Evolutionary conservation across 2,797 vertebrate species (phyloP), one percentile per base, ranked within the genome.

Genomic region (Luscinia megarhynchos): DNA sequence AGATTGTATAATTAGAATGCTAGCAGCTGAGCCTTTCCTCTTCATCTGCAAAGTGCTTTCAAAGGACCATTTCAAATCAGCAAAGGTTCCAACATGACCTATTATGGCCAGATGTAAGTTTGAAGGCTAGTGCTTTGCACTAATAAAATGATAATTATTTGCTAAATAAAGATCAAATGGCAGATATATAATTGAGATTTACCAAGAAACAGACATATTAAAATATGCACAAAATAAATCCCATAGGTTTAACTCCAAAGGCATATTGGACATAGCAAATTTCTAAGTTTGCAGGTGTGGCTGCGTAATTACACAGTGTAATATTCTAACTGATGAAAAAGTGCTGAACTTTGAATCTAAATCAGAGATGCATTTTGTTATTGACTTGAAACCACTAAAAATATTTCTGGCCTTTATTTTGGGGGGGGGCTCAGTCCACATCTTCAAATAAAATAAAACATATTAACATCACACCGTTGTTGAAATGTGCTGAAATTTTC

Each of bases 1-100:
- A 58, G 17, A 22, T 2, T 84, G 8, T 58, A 14, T 66, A 67
- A 78, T 10, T 32, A 43, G 36, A 66, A 29, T 70, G 43, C 26
- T 73, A 59, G 21, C 82, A 85, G 48, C 68, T 87, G 55, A 95
- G 46, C 36, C n/a, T 77, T 74, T 85, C 59, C 40, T 85, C 34
- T 89, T 89, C 29, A 73, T 69, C 27, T 63, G 24, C 15, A 45
- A 91, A 85, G 32, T 48, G 36, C 36, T 77, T 93, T 83, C 36
- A 45, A 53, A 69, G 53, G 36, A 73, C 4, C 16, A 40, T 87
- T 91, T 84, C n/a, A 92, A 92, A 94, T 79, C 57, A 83, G 6
- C 29, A 82, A 69, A 89, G 62, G 50, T 11, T 81, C 19, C 59
- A 82, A 22, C 45, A 34, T 15, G 14, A 29, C 53, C 57, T 93